These are phyloP conservation scores for Leuciscus waleckii DNA, from an alignment of 2,797 vertebrate genomes.

Conservation along the genomic window DNA sequence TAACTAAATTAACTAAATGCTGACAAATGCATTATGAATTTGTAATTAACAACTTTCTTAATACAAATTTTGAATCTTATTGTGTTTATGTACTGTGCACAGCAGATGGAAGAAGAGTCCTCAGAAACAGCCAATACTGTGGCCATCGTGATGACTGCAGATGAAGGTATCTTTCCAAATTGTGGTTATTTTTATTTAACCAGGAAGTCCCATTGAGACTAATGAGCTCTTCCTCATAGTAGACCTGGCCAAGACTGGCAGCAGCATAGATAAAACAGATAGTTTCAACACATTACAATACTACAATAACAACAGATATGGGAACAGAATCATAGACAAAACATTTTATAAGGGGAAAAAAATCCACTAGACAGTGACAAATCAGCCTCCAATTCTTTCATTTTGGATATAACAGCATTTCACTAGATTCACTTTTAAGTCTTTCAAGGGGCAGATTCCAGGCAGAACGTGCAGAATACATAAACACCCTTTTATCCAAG, in stretches of 20 bases:
- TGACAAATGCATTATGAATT: no score
- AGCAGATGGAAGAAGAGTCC: no score
- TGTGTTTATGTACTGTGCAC: neutral
- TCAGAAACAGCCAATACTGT: slow-evolving; percentile 3
- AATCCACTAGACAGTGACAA: no score
- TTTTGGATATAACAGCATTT: neutral
- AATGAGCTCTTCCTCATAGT: neutral
- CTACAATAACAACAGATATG: slow-evolving; percentile 13
- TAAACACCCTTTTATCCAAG: neutral
- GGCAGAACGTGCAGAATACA: neutral
- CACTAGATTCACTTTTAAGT: neutral
- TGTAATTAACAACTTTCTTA: no score
- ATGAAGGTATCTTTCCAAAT: slow-evolving; percentile 17
- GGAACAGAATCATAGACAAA: neutral
- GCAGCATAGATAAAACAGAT: neutral
- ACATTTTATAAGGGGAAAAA: no score
- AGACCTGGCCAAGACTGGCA: neutral
- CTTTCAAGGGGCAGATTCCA: neutral
- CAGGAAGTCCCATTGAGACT: neutral
- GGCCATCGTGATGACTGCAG: slow-evolving; percentile 10
- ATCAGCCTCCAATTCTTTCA: no score
- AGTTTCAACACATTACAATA: slow-evolving; percentile 1
- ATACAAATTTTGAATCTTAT: no score
- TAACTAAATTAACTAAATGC: no score
- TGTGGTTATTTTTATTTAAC: slow-evolving; percentile 12